Percentiles rank a stretch among this genome's conserved stretches.
These are phyloP conservation scores for Cosmia pyralina DNA, from an alignment of 2,888 invertebrate species.

Conservation along the genomic window DNA sequence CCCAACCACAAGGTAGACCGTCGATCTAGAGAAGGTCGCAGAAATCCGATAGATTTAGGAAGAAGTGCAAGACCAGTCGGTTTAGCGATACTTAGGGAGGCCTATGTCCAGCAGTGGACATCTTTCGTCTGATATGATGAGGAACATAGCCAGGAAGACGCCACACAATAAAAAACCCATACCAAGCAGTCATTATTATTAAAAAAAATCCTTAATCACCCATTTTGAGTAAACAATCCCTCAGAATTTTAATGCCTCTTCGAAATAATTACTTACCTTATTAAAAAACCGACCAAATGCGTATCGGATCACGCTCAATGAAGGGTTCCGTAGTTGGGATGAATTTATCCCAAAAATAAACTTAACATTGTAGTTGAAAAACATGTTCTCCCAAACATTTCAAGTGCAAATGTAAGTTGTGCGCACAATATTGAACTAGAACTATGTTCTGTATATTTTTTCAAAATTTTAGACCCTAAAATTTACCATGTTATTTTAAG, in stretches of 20 bases:
- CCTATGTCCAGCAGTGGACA: not conserved
- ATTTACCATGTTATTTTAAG: too few relatives aligned
- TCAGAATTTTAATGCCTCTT: constrained; percentile 24
- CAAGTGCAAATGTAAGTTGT: too few relatives aligned
- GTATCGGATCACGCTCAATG: too few relatives aligned
- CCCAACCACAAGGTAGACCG: too few relatives aligned
- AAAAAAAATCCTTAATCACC: not conserved
- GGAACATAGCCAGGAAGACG: not conserved
- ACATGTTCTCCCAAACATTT: too few relatives aligned
- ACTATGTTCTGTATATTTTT: too few relatives aligned
- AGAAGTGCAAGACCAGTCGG: not conserved
- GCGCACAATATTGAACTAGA: too few relatives aligned
- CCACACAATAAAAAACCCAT: not conserved
- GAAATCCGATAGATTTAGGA: not conserved
- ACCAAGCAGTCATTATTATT: not conserved
- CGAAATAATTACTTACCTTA: constrained; percentile 61
- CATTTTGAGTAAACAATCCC: constrained; percentile 14
- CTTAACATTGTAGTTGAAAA: too few relatives aligned
- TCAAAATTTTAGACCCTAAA: too few relatives aligned
- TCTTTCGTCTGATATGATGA: not conserved
- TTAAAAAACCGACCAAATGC: constrained; percentile 14
- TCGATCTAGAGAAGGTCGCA: not conserved
- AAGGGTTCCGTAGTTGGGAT: too few relatives aligned
- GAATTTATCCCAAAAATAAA: too few relatives aligned
- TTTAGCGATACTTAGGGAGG: not conserved